Base-by-base conservation (phyloP, 2,888 invertebrate genomes). In the Cataglyphis rosenhaueri region DNA sequence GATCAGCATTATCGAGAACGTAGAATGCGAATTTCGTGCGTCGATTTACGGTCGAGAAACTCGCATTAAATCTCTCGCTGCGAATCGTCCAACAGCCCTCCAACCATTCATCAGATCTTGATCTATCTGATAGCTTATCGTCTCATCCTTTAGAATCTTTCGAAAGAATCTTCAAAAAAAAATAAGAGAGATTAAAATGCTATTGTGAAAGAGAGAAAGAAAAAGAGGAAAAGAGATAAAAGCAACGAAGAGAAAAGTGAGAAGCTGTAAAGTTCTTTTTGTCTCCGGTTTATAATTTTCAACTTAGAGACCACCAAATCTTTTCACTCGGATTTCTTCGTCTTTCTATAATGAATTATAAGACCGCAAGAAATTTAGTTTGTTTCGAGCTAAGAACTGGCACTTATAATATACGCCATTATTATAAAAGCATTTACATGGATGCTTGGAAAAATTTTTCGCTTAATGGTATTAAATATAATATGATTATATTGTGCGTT, bases 151-250 rank as follows among this genome's bases (percentile, higher is more conserved):
- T 18, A 52, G 18, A 41, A 76, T 82, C 18, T 82, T 25, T 35
- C 5, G 52, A 38, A 52, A 68, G 21, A 82, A 78, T 61, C 52
- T 68, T 66, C 8, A 6, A 61, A 41, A 68, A 68, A 68, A 82
- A 76, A 76, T 68, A 76, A 55, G 78, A 38, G 4, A 21, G 62
- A 82, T 78, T 78, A 68, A 68, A 82, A 41, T 9, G 29, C 9
- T n/a, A 57, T 55, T 65, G 4, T 35, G 38, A 8, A 2, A 21
- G 8, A 52, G 18, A 48, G 1, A 25, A 41, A 52, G 8, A 41
- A 44, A 44, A 5, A 15, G 6, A 57, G 10, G 3, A 4, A 1
- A 18, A 64, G 29, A 29, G 48, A 10, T 18, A 29, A 29, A 38
- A 29, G 0, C 48, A 25, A 6, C 21, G 44, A 8, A n/a, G 25